A percentile compares a stretch with the other conserved stretches of the same genome.
phyloP scores from a whole-genome alignment of 2,888 invertebrate species.

The Andrena bucephala region DNA sequence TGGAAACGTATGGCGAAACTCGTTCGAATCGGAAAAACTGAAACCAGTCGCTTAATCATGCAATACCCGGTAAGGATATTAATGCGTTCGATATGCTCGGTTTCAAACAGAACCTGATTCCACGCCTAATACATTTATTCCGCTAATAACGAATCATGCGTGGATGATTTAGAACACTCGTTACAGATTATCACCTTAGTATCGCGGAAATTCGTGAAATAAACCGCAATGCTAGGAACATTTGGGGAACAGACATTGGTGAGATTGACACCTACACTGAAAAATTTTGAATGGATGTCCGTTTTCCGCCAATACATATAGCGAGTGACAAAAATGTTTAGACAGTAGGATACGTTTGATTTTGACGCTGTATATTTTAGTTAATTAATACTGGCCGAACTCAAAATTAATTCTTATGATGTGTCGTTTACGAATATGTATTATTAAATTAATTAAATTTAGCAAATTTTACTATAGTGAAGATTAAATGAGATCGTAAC shows the following conservation, averaged over 20 bases:
- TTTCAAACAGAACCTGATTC: constrained; percentile 39
- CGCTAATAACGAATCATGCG: constrained; percentile 29
- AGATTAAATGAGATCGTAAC: too few relatives aligned
- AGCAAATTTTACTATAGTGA: too few relatives aligned
- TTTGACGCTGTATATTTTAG: too few relatives aligned
- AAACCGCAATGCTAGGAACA: neutral
- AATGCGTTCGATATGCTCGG: constrained; percentile 37
- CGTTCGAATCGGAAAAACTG: constrained; percentile 29
- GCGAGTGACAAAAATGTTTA: too few relatives aligned
- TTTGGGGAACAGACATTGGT: neutral
- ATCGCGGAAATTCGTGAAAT: neutral
- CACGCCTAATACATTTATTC: constrained; percentile 38
- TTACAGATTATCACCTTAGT: constrained; percentile 7
- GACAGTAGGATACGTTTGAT: too few relatives aligned
- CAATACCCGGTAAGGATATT: constrained; percentile 39
- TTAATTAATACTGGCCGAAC: too few relatives aligned
- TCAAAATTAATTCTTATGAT: too few relatives aligned
- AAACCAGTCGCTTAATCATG: constrained; percentile 38
- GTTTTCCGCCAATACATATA: too few relatives aligned
- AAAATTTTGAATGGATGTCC: too few relatives aligned
- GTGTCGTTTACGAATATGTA: too few relatives aligned
- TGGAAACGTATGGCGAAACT: constrained; percentile 23
- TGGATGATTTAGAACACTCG: constrained; percentile 15
- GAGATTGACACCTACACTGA: neutral
- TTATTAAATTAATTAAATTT: too few relatives aligned